phyloP scores from a whole-genome alignment of 2,888 invertebrate species.

The Anoplius nigerrimus region DNA sequence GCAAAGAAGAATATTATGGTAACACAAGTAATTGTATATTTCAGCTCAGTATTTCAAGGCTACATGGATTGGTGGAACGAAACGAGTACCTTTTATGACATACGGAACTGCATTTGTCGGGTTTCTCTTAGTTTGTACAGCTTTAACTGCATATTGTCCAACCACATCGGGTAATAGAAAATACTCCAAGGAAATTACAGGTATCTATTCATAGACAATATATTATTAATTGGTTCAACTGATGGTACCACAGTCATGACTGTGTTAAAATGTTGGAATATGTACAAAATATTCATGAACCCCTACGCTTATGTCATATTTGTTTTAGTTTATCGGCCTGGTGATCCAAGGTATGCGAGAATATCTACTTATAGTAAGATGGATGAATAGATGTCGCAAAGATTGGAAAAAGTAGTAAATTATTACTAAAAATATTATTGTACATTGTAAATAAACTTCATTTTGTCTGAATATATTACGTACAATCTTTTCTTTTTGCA shows the following conservation, averaged over 20 bases:
- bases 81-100: background rate
- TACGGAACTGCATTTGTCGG: too few relatives aligned
- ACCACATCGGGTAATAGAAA: background rate
- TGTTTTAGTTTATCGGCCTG: constrained; percentile 55
- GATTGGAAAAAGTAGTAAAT: background rate
- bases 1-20: too few relatives aligned
- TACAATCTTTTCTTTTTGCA: too few relatives aligned
- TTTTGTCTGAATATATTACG: too few relatives aligned
- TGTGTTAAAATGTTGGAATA: too few relatives aligned
- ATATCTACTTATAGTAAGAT: constrained; percentile 31
- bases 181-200: background rate
- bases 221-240: background rate
- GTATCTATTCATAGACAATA: constrained; percentile 45
- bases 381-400: constrained; percentile 9
- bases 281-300: constrained; percentile 28
- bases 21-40: background rate
- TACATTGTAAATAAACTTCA: too few relatives aligned
- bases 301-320: too few relatives aligned
- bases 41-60: background rate
- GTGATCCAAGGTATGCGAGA: constrained; percentile 46
- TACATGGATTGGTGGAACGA: background rate
- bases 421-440: background rate
- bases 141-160: rapidly evolving
- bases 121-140: rapidly evolving
- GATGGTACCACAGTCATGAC: too few relatives aligned